phyloP scores from a whole-genome alignment of 1,140 invertebrate genomes.

The Cydia amplana region DNA sequence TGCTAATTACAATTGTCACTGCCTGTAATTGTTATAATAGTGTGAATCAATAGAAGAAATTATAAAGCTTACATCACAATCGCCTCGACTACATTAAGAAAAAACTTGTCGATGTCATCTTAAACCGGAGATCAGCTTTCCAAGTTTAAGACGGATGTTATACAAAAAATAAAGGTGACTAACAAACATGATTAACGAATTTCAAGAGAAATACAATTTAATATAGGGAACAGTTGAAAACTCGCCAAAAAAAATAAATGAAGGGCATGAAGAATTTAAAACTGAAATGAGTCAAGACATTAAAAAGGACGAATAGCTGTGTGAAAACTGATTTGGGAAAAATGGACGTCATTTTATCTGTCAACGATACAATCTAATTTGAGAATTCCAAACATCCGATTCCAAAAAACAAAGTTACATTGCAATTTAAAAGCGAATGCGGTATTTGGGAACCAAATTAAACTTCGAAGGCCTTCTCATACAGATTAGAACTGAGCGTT shows the following conservation, averaged over 20 bases:
- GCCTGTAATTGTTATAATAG: neutral
- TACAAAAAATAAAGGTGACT: neutral
- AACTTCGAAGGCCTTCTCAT: neutral
- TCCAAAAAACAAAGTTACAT: neutral
- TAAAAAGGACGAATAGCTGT: neutral
- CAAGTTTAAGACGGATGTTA: neutral
- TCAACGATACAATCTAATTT: conserved; percentile 17
- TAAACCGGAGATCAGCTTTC: neutral
- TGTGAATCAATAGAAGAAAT: neutral
- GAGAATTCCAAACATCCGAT: neutral
- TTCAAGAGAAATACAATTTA: neutral
- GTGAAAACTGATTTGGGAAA: neutral
- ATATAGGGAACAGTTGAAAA: neutral
- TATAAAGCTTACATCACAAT: neutral
- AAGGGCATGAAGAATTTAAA: neutral
- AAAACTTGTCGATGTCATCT: neutral
- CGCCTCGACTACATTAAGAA: neutral
- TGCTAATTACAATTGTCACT: conserved; percentile 3
- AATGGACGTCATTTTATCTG: conserved; percentile 9
- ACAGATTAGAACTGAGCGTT: neutral
- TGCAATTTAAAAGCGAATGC: conserved; percentile 3
- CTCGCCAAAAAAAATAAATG: neutral
- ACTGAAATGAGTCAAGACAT: conserved; percentile 7
- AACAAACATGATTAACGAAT: neutral
- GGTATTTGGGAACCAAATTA: conserved; percentile 11